Evolutionary conservation across 2,113 vertebrate species (phyloP).

Genomic region (Vombatus ursinus): DNA sequence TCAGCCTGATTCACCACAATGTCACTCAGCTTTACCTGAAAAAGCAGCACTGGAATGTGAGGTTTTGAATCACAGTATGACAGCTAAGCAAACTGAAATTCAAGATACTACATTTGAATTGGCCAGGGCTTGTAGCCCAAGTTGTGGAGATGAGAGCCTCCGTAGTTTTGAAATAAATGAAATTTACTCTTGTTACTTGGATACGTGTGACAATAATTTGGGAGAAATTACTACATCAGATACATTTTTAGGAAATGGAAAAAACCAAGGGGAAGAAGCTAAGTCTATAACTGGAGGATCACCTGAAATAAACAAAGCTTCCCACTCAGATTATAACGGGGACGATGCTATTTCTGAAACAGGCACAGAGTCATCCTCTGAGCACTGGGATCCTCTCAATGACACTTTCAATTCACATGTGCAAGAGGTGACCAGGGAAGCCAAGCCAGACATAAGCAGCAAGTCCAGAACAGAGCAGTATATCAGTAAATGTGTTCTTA

Average conservation of each 20-base stretch:
- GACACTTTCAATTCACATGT: neutral
- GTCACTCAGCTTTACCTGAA: slow-evolving; percentile 3
- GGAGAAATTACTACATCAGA: slow-evolving; percentile 18
- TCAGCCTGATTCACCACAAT: slow-evolving; percentile 40
- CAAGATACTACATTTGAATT: neutral
- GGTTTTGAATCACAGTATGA: neutral
- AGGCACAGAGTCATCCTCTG: slow-evolving; percentile 37
- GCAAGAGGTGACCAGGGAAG: slow-evolving; percentile 12
- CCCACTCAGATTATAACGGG: slow-evolving; percentile 9
- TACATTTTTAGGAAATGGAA: neutral
- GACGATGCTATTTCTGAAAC: slow-evolving; percentile 44
- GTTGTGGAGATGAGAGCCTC: slow-evolving; percentile 73
- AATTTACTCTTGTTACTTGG: slow-evolving; percentile 75
- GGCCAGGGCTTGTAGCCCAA: slow-evolving; percentile 20
- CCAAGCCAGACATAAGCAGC: slow-evolving; percentile 7
- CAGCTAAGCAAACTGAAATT: neutral
- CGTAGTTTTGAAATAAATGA: slow-evolving; percentile 84
- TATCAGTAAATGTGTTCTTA: slow-evolving; percentile 76
- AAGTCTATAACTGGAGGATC: slow-evolving; percentile 56
- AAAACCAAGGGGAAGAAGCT: slow-evolving; percentile 36
- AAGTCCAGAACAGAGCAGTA: slow-evolving; percentile 61
- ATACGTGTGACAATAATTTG: slow-evolving; percentile 26
- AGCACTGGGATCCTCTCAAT: slow-evolving; percentile 62
- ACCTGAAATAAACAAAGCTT: slow-evolving; percentile 65
- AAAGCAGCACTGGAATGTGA: slow-evolving; percentile 10